These are phyloP conservation scores for Andrena bucephala DNA, from an alignment of 2,888 invertebrate genomes.

Conservation along the genomic window DNA sequence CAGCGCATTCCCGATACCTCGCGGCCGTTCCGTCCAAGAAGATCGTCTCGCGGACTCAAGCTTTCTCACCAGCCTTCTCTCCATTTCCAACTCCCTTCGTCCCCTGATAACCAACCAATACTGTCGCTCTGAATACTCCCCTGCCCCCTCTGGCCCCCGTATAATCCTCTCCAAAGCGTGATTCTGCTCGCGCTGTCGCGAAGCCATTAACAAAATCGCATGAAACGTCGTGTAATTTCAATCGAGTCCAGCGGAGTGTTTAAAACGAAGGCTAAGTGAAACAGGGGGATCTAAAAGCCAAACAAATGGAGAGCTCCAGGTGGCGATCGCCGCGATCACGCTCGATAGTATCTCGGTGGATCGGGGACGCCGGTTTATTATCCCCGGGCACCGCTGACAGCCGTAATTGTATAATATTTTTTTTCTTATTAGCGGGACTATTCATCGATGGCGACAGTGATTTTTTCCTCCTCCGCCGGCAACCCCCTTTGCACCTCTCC, in stretches of 20 bases:
- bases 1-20: not conserved
- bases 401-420: constrained; percentile 38
- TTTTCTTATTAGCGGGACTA: constrained; percentile 35
- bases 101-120: not conserved
- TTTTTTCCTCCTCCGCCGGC: constrained; percentile 23
- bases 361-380: constrained; percentile 31
- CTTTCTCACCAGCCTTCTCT: not conserved
- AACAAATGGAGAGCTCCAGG: constrained; percentile 28
- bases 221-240: not conserved
- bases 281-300: constrained; percentile 5
- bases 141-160: too few species aligned
- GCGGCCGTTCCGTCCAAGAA: not conserved
- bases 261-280: not conserved
- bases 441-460: constrained; percentile 34
- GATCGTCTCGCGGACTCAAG: not conserved
- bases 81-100: not conserved
- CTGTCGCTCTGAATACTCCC: too few species aligned
- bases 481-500: not conserved
- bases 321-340: constrained; percentile 15
- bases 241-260: not conserved
- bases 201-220: not conserved
- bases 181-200: too few species aligned
- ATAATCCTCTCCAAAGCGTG: too few species aligned
- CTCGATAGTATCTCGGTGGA: constrained; percentile 34
- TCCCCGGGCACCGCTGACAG: constrained; percentile 34